phyloP scores from a whole-genome alignment of 2,113 vertebrate species.

The Psittacula cyanocephala region DNA sequence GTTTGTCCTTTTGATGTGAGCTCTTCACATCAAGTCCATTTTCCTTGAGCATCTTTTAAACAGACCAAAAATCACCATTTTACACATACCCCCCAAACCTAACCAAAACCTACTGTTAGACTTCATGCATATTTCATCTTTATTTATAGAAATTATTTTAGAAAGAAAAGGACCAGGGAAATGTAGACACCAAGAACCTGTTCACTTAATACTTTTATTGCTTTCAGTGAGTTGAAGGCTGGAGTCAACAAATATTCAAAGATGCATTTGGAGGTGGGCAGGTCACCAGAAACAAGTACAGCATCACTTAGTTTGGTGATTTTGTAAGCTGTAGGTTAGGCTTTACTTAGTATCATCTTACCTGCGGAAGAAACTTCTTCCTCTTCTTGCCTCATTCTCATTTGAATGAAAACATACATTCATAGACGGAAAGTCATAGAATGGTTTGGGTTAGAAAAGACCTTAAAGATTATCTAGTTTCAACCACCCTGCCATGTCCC shows the following conservation, averaged over 20 bases:
- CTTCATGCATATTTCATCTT: background rate
- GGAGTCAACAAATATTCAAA: background rate
- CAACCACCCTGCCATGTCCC: background rate
- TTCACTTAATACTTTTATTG: background rate
- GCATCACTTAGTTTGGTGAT: background rate
- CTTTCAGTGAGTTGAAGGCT: background rate
- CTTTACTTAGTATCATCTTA: background rate
- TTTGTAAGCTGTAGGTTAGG: too few relatives aligned
- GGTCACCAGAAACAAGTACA: background rate
- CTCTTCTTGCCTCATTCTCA: background rate
- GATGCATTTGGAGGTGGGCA: background rate
- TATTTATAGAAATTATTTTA: background rate
- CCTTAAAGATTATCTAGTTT: background rate
- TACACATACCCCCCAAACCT: too few relatives aligned
- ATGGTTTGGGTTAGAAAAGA: background rate
- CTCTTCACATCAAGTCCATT: background rate
- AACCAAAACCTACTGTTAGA: background rate
- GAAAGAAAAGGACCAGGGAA: background rate
- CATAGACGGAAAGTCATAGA: background rate
- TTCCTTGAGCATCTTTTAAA: background rate
- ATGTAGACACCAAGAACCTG: background rate
- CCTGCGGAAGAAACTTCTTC: background rate
- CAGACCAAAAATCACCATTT: background rate
- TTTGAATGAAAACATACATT: fast-evolving
- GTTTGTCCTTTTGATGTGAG: background rate